Evolutionary conservation across 1,140 invertebrate genomes (phyloP), one percentile per base, ranked within the genome.

Genomic region (Eriosoma lanigerum): DNA sequence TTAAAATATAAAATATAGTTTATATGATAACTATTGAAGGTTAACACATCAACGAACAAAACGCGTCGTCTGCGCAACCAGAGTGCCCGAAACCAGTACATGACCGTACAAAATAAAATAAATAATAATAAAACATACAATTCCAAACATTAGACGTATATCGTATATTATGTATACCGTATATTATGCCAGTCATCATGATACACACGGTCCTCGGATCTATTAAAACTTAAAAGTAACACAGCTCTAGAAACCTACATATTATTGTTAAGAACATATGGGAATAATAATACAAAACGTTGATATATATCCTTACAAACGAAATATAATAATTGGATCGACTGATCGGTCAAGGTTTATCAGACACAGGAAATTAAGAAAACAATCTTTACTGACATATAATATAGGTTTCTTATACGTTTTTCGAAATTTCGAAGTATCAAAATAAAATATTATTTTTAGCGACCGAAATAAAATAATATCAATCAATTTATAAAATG

Each of bases 171-270:
- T 26, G 15, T n/a, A 48, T 26, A 26, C 26, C 19, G 3, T 73
- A 52, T 32, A n/a, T 5, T 26, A 52, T 58, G 75, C 54, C 52
- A 78, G 75, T 78, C 75, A 78, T 60, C n/a, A 38, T 48, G 38
- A 46, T 78, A 62, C 56, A 78, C 32, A 17, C 44, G 54, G 21
- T 26, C 56, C 17, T 62, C 24, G n/a, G 32, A 46, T 78, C 21
- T 78, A 29, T 62, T 48, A 78, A 38, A 75, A n/a, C n/a, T 62
- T 48, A 78, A 76, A 56, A 78, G 54, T 60, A 62, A 60, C 48
- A 60, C 56, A 60, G 75, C n/a, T 78, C 75, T 48, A 78, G 75
- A 78, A 78, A 78, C 75, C 75, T 78, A 78, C 56, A 78, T 78
- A 52, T 72, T 72, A 29, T 72, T 72, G 26, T 72, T 72, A 52